A percentile compares a stretch with the other conserved stretches of the same genome.
Conservation (phyloP, 1,140 invertebrate genomes). For the Anthonomus grandis region DNA sequence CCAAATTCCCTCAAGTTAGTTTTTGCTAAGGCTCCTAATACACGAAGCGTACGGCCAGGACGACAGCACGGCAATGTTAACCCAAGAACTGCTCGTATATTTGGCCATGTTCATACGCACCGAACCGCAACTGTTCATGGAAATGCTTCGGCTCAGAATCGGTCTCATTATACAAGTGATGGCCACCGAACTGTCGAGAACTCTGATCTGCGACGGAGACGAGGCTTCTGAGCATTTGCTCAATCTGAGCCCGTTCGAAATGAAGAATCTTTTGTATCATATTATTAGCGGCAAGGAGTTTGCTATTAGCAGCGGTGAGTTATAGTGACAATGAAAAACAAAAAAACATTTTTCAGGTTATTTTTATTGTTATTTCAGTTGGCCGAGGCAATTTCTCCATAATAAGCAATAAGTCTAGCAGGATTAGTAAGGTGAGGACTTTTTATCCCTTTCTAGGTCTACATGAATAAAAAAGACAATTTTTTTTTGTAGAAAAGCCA, state of each 20-base stretch:
- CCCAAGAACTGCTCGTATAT: slow-evolving; percentile 95
- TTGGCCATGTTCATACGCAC: slow-evolving; percentile 98
- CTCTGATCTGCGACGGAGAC: slow-evolving; percentile 85
- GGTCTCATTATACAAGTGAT: slow-evolving; percentile 99
- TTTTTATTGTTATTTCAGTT: slow-evolving; percentile 51
- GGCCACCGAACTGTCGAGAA: slow-evolving; percentile 94
- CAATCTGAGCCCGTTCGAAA: slow-evolving; percentile 96
- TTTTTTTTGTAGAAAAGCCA: slow-evolving; percentile 65
- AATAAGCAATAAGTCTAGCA: slow-evolving; percentile 78
- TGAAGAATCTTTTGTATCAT: slow-evolving; percentile 96
- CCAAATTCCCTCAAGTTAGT: no score
- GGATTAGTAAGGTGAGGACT: slow-evolving; percentile 76
- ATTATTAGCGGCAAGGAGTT: slow-evolving; percentile 98
- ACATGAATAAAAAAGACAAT: no score
- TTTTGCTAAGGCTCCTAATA: no score
- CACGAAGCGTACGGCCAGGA: slow-evolving; percentile 94
- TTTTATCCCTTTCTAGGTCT: no score
- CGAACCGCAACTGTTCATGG: slow-evolving; percentile 93
- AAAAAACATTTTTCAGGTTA: neutral
- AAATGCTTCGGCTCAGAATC: slow-evolving; percentile 94
- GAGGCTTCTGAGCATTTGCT: slow-evolving; percentile 94
- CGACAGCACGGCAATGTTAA: slow-evolving; percentile 97
- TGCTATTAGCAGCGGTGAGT: slow-evolving; percentile 83
- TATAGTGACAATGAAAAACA: no score
- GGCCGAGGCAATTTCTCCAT: slow-evolving; percentile 82